Base-by-base conservation (phyloP, 1,140 invertebrate species). In the Hycleus cichorii region DNA sequence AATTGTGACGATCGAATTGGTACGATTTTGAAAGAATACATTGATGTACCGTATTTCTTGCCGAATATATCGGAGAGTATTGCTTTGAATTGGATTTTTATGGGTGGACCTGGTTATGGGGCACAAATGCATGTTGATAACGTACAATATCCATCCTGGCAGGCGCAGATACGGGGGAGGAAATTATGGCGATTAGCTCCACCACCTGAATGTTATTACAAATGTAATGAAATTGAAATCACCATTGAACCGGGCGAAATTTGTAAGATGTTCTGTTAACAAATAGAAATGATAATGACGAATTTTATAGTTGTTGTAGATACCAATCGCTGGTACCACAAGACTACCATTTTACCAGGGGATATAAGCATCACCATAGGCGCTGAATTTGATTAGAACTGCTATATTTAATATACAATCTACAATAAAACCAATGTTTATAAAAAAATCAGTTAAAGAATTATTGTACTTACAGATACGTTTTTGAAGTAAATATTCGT, bases 111-210 rank as follows among this genome's bases (percentile, higher is more conserved):
- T 1, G 93, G 94, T 39, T 84, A 92, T 70, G 95, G 95, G 0
- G 93, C 94, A 1, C 88, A 94, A 64, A 89, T 97, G 86, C 94
- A 97, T 74, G 91, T 97, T 46, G 94, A 97, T 73, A 89, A 92
- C 57, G 93, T 97, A 10, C 80, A 83, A 42, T 81, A 91, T 72
- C 89, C 94, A 7, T 96, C 93, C 0, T 97, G 94, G 93, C 94
- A 97, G 76, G 93, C 93, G 0, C 94, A 97, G 75, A 80, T 97
- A 44, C 81, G 80, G 46, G 93, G 93, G 0, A 80, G 75, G 64
- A 97, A 97, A 74, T 76, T 81, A 5, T 97, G 94, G 94, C 81
- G 81, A 12, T 75, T 97, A 32, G 84, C 91, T 47, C 93, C 93
- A 10, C 89, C 91, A 3, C 87, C 89, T 0, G 94, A 97, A 76